Conservation (phyloP, 2,797 vertebrate genomes). For the Okamejei kenojei region DNA sequence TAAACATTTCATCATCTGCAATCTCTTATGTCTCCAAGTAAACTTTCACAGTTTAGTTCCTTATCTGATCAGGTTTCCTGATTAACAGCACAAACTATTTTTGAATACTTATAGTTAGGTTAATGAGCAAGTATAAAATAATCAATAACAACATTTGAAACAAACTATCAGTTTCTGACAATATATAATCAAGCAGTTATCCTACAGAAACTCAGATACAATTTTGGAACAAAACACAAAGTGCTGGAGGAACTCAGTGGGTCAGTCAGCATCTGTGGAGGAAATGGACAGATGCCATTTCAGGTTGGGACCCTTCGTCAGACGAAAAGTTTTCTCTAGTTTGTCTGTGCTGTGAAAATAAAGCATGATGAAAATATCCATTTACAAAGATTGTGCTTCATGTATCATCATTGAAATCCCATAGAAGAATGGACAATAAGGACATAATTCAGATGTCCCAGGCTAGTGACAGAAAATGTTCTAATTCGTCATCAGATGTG, state of each 20-base stretch:
- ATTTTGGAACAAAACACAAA: not conserved
- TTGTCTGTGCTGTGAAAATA: not conserved
- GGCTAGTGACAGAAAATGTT: not conserved
- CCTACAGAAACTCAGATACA: not conserved
- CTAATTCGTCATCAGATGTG: not conserved
- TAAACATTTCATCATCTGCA: too few relatives aligned
- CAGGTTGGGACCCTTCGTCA: too few relatives aligned
- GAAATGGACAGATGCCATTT: too few relatives aligned
- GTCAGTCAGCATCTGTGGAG: too few relatives aligned
- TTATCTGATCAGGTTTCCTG: not conserved
- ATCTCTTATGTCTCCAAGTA: not conserved
- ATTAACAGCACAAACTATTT: not conserved
- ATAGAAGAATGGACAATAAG: not conserved
- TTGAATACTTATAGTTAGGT: not conserved
- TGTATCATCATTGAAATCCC: not conserved
- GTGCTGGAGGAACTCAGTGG: too few relatives aligned
- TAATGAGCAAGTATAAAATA: not conserved
- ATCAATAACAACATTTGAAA: not conserved
- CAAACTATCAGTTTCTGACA: not conserved
- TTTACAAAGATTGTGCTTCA: not conserved
- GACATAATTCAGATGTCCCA: not conserved
- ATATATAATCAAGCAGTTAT: not conserved
- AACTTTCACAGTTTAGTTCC: not conserved
- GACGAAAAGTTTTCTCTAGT: not conserved
- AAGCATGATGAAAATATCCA: not conserved